Percentiles rank a stretch among this genome's conserved stretches.
These are phyloP conservation scores for Merluccius polli DNA, from an alignment of 2,797 vertebrate species.

Conservation along the genomic window DNA sequence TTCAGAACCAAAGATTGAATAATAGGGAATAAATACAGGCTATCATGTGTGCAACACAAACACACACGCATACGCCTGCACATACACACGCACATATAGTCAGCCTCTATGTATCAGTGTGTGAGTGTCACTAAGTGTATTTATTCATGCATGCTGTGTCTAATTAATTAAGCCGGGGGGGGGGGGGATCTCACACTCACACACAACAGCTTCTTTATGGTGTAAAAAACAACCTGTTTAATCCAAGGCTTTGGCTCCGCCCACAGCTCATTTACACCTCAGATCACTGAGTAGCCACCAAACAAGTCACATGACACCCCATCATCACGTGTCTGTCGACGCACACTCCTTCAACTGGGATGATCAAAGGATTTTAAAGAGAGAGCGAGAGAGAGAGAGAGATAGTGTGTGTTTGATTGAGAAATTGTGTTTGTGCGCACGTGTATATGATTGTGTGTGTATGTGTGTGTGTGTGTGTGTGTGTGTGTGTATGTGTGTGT, in stretches of 20 bases:
- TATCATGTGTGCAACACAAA: no score
- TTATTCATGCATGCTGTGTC: no score
- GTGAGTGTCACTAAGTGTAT: no score
- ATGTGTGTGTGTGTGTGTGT: slow-evolving; percentile 21
- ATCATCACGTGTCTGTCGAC: slow-evolving; percentile 32
- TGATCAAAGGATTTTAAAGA: slow-evolving; percentile 42
- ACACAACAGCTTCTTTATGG: neutral
- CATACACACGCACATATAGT: neutral
- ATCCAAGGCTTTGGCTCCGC: neutral
- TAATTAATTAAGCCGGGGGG: neutral
- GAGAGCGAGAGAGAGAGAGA: slow-evolving; percentile 1
- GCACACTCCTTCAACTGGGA: slow-evolving; percentile 33
- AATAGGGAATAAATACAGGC: no score
- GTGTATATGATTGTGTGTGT: slow-evolving; percentile 12
- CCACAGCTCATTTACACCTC: slow-evolving; percentile 24
- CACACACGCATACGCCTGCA: neutral
- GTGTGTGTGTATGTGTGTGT: slow-evolving; percentile 22
- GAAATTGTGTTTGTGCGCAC: neutral
- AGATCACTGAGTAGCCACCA: slow-evolving; percentile 26
- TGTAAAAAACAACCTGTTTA: neutral
- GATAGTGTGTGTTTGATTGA: neutral
- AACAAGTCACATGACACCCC: slow-evolving; percentile 37
- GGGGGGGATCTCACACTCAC: neutral
- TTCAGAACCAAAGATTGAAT: no score
- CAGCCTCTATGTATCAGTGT: neutral